These are phyloP conservation scores for Nothura maculosa DNA, from an alignment of 2,797 vertebrate genomes.

Conservation along the genomic window DNA sequence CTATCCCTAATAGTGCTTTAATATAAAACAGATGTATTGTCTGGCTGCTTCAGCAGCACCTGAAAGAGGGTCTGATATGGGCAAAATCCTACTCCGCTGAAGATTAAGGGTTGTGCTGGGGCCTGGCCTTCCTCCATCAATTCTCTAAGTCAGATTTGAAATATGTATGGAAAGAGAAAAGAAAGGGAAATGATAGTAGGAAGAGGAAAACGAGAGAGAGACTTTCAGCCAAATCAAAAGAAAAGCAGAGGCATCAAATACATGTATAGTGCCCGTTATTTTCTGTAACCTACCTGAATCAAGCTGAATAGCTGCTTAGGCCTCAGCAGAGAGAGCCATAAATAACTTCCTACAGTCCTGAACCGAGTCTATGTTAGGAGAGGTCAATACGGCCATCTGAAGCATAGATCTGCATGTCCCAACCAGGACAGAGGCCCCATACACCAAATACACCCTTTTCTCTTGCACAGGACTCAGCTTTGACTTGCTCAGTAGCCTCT, in stretches of 20 bases:
- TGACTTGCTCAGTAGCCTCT: no score
- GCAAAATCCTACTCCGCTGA: neutral
- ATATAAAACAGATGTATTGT: neutral
- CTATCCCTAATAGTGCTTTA: neutral
- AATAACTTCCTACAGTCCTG: neutral
- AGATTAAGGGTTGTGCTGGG: constrained; percentile 11
- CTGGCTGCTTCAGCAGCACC: neutral
- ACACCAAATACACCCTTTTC: neutral
- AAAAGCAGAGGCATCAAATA: constrained; percentile 42
- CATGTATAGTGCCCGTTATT: constrained; percentile 35
- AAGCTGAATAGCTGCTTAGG: neutral
- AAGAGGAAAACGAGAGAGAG: constrained; percentile 25
- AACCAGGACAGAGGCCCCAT: neutral
- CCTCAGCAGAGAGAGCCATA: neutral
- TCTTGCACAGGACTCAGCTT: neutral
- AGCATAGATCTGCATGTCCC: neutral
- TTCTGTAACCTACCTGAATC: neutral
- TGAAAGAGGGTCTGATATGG: neutral
- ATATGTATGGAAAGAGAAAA: constrained; percentile 4
- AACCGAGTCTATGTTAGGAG: neutral
- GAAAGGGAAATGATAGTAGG: constrained; percentile 9
- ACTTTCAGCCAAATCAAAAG: constrained; percentile 58
- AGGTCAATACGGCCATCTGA: accelerated
- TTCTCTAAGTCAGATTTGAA: constrained; percentile 29
- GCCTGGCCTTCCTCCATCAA: neutral